Percentiles rank a stretch among this genome's conserved stretches.
These are phyloP conservation scores for Ophiodon elongatus DNA, from an alignment of 2,113 vertebrate genomes.

Conservation along the genomic window DNA sequence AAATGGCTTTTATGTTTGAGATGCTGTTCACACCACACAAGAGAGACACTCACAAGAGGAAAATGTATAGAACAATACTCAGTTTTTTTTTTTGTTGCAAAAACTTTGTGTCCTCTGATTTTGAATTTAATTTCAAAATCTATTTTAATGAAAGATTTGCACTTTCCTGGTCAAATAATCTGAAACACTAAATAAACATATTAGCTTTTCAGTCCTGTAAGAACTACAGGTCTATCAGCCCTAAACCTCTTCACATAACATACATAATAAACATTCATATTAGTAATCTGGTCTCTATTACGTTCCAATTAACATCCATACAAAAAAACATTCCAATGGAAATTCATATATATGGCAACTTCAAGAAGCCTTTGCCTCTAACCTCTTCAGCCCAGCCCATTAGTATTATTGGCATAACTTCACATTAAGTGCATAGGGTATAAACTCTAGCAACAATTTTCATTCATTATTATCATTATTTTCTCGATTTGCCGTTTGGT, in stretches of 20 bases:
- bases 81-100: neutral
- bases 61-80: neutral
- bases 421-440: neutral
- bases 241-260: neutral
- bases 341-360: neutral
- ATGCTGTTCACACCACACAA: conserved; percentile 19
- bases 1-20: conserved; percentile 14
- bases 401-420: neutral
- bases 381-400: neutral
- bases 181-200: neutral
- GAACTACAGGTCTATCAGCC: neutral
- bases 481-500: neutral
- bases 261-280: neutral
- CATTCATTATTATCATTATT: neutral
- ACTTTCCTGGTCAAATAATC: neutral
- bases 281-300: neutral
- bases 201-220: neutral
- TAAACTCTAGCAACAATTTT: neutral
- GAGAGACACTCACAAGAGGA: neutral
- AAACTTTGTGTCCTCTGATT: neutral
- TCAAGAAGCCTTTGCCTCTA: neutral
- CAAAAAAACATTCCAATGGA: neutral
- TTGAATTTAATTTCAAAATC: neutral
- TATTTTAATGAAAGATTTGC: neutral
- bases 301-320: neutral